Percentiles rank a stretch among this genome's conserved stretches.
phyloP scores from a whole-genome alignment of 64 coral and sea anemone species.

The Stichodactyla helianthus region DNA sequence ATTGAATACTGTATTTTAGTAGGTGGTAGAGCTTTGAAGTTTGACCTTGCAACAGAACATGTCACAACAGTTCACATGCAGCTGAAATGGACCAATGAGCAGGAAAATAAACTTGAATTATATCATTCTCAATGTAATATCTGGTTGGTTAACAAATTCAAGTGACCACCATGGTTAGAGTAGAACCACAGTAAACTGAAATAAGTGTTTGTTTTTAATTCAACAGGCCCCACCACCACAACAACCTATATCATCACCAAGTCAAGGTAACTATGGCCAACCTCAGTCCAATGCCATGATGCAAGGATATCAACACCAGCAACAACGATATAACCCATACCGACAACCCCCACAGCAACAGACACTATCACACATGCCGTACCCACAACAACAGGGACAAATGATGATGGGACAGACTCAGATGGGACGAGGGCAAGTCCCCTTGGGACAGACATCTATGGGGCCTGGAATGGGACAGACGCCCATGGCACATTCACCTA shows the following conservation, averaged over 20 bases:
- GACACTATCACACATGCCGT: constrained; percentile 70
- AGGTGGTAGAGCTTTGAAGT: no score
- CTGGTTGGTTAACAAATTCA: no score
- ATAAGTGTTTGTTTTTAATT: background rate
- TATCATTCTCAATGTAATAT: no score
- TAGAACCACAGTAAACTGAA: no score
- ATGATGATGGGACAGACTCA: constrained; percentile 12
- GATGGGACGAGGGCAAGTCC: constrained; percentile 16
- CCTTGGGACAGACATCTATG: constrained; percentile 10
- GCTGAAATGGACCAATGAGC: no score
- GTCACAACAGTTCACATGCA: no score
- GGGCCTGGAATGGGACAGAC: constrained; percentile 22
- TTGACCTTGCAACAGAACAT: no score
- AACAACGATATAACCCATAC: constrained; percentile 74
- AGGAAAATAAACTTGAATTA: no score
- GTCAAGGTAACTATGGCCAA: constrained; percentile 32
- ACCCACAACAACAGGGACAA: constrained; percentile 49
- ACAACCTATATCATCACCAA: constrained; percentile 48
- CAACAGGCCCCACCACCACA: constrained; percentile 46
- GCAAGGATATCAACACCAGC: constrained; percentile 68
- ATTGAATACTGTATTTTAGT: no score
- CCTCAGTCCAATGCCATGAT: constrained; percentile 47
- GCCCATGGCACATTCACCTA: constrained; percentile 22
- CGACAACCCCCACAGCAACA: constrained; percentile 66
- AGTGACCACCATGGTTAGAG: no score